Conservation (phyloP, 1,140 invertebrate species). For the Conopomorpha cramerella region DNA sequence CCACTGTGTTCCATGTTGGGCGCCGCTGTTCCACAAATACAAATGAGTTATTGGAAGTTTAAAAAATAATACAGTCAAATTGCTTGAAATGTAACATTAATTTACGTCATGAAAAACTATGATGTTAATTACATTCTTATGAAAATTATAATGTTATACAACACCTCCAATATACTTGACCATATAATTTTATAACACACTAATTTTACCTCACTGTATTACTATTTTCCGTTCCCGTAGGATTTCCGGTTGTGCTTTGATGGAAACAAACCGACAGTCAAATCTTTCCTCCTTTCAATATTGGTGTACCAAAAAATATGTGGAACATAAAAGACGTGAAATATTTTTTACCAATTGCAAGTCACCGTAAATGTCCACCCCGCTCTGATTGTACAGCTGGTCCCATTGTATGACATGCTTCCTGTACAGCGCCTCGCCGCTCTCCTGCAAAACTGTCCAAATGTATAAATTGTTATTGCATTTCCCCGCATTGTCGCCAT, state of each 20-base stretch:
- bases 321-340: background rate
- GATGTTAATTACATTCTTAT: no score
- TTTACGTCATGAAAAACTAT: no score
- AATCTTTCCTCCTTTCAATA: background rate
- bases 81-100: no score
- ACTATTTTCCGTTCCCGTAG: no score
- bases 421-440: conserved; percentile 36
- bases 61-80: no score
- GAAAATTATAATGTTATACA: conserved; percentile 4
- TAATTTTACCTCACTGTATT: background rate
- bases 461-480: conserved; percentile 23
- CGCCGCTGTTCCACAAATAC: no score
- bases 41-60: no score
- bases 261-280: background rate
- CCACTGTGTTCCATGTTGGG: no score
- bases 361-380: conserved; percentile 53
- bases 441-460: conserved; percentile 51
- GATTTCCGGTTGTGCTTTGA: no score
- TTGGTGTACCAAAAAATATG: background rate
- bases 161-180: no score
- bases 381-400: conserved; percentile 23
- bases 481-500: background rate
- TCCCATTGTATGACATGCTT: conserved; percentile 44
- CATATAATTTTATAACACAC: background rate
- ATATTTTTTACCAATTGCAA: conserved; percentile 37